Percentiles rank a stretch among this genome's conserved stretches.
phyloP scores from a whole-genome alignment of 2,888 invertebrate species.

The Lagria hirta region DNA sequence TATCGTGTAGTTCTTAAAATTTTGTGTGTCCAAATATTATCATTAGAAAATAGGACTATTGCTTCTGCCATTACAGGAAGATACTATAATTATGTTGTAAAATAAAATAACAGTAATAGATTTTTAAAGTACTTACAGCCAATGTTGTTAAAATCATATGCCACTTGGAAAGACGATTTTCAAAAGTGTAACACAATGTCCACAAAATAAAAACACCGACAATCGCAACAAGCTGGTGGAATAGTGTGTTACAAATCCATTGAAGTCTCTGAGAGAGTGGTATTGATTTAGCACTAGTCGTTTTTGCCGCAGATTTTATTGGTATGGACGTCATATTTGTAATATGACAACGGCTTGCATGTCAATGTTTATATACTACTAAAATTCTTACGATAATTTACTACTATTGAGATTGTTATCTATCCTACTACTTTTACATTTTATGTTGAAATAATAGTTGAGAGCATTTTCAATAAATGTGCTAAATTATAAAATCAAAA shows the following conservation, averaged over 20 bases:
- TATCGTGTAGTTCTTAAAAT: slow-evolving; percentile 35
- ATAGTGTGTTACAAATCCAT: slow-evolving; percentile 36
- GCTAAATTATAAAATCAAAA: no score
- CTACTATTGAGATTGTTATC: no score
- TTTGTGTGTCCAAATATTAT: slow-evolving; percentile 37
- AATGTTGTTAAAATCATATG: slow-evolving; percentile 39
- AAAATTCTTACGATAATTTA: no score
- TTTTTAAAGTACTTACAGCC: slow-evolving; percentile 41
- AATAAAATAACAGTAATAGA: slow-evolving; percentile 5
- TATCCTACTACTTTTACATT: neutral
- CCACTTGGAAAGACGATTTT: slow-evolving; percentile 32
- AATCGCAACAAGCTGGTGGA: slow-evolving; percentile 38
- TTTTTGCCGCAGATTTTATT: no score
- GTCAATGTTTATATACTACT: no score
- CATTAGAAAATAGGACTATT: slow-evolving; percentile 38
- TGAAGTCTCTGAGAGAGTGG: no score
- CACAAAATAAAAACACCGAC: slow-evolving; percentile 36
- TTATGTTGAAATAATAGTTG: neutral
- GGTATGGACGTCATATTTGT: no score
- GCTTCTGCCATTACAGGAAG: slow-evolving; percentile 43
- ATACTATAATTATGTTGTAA: slow-evolving; percentile 33
- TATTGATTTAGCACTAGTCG: no score
- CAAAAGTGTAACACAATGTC: slow-evolving; percentile 35
- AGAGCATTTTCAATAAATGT: no score
- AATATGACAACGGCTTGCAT: no score